These are phyloP conservation scores for Muscina levida DNA, from an alignment of 2,888 invertebrate genomes.

Conservation along the genomic window DNA sequence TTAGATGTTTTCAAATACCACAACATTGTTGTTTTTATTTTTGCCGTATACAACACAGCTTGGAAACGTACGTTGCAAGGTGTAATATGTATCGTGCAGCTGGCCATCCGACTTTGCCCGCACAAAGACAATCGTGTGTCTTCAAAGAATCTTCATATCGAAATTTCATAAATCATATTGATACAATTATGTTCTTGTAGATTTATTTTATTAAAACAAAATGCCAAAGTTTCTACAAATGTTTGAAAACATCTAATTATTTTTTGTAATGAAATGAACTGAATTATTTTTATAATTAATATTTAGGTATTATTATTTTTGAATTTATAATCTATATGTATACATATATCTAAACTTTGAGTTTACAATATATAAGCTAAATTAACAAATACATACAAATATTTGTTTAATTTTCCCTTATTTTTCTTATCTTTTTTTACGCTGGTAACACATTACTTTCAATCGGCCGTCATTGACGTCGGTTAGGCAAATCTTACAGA, in stretches of 20 bases:
- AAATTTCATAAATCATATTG: slow-evolving; percentile 13
- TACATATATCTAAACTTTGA: slow-evolving; percentile 37
- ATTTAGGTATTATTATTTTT: slow-evolving; percentile 46
- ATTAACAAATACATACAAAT: too few species aligned
- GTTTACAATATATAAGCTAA: slow-evolving; percentile 41
- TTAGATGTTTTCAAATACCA: slow-evolving; percentile 54
- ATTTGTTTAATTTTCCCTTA: slow-evolving; percentile 31
- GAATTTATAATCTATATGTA: slow-evolving; percentile 40
- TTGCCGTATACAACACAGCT: neutral
- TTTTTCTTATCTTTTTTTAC: slow-evolving; percentile 21
- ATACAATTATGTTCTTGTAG: slow-evolving; percentile 18
- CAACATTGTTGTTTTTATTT: neutral
- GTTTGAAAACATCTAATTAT: slow-evolving; percentile 60
- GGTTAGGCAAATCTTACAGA: slow-evolving; percentile 5
- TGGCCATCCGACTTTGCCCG: too few species aligned
- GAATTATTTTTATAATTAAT: slow-evolving; percentile 44
- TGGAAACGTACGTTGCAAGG: neutral
- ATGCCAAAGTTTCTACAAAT: slow-evolving; percentile 49
- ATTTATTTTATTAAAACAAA: slow-evolving; percentile 40
- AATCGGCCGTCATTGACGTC: slow-evolving; percentile 23
- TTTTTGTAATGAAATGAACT: slow-evolving; percentile 53
- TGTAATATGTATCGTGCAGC: neutral
- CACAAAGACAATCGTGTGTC: neutral
- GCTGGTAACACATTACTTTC: too few species aligned
- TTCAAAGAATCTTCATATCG: slow-evolving; percentile 6